A percentile compares a stretch with the other conserved stretches of the same genome.
Evolutionary conservation across 2,797 vertebrate genomes (phyloP).

Genomic region (Furcifer pardalis): DNA sequence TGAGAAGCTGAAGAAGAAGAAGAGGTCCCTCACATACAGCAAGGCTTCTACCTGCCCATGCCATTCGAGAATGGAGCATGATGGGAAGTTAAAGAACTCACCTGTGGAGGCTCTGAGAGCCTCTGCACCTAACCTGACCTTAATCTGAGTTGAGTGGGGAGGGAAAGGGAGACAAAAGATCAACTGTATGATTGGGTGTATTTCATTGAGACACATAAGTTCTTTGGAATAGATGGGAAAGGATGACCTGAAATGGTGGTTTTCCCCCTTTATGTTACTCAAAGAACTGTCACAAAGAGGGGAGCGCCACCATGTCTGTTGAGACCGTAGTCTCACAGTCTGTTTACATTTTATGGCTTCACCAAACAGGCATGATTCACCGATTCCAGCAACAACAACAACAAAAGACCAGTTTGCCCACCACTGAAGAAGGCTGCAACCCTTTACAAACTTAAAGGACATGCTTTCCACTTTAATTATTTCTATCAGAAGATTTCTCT

Average conservation of each 20-base stretch:
- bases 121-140: slow-evolving; percentile 81
- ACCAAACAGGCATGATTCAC: background rate
- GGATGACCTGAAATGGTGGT: background rate
- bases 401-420: background rate
- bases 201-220: fast-evolving
- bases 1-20: slow-evolving; percentile 74
- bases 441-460: background rate
- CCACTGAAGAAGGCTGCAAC: background rate
- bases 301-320: background rate
- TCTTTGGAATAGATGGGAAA: slow-evolving; percentile 1
- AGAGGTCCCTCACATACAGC: slow-evolving; percentile 72
- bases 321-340: background rate
- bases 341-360: background rate
- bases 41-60: slow-evolving; percentile 77
- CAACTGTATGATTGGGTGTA: background rate
- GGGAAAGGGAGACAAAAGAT: background rate
- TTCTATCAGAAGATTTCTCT: too few species aligned
- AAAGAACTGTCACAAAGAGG: background rate
- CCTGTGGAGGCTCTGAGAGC: slow-evolving; percentile 68
- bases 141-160: slow-evolving; percentile 53
- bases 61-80: slow-evolving; percentile 70
- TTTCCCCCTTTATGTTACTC: background rate
- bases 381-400: background rate
- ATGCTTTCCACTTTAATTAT: background rate
- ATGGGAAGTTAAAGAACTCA: slow-evolving; percentile 64